A percentile compares a stretch with the other conserved stretches of the same genome.
Evolutionary conservation across 64 coral and sea anemone species (phyloP).

Genomic region (Actinia tenebrosa): DNA sequence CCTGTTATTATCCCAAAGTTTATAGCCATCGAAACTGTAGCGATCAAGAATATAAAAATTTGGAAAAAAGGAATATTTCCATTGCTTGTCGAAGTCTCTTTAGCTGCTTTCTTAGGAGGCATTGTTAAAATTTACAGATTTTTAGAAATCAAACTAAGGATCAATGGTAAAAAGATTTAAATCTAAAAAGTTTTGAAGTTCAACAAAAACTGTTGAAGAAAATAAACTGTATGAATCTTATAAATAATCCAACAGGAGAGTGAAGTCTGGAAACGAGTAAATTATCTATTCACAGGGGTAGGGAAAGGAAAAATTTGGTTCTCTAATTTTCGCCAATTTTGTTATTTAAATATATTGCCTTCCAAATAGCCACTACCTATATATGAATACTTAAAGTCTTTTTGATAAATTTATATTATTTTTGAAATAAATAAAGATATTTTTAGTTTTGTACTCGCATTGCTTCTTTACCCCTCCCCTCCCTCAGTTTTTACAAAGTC

Average conservation of each 20-base stretch:
- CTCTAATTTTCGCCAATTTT: neutral
- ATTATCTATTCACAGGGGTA: neutral
- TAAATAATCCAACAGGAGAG: neutral
- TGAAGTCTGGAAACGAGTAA: neutral
- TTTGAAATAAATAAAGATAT: neutral
- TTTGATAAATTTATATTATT: no score
- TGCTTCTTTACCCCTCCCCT: neutral
- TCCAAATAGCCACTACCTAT: no score
- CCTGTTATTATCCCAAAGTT: slow-evolving; percentile 82
- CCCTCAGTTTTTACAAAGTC: neutral
- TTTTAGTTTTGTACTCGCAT: neutral
- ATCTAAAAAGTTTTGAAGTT: neutral
- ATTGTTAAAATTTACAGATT: neutral
- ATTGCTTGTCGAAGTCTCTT: neutral
- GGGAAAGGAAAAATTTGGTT: neutral
- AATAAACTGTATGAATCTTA: neutral
- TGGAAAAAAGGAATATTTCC: slow-evolving; percentile 73
- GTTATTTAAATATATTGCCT: neutral
- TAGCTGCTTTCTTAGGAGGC: slow-evolving; percentile 29
- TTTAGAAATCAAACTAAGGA: neutral
- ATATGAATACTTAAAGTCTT: no score
- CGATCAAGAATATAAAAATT: slow-evolving; percentile 87
- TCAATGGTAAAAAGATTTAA: neutral
- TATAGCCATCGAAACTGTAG: slow-evolving; percentile 78
- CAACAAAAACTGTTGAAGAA: neutral